Percentiles rank a stretch among this genome's conserved stretches.
Evolutionary conservation across 1,140 invertebrate genomes (phyloP).

Genomic region (Babylonia areolata): DNA sequence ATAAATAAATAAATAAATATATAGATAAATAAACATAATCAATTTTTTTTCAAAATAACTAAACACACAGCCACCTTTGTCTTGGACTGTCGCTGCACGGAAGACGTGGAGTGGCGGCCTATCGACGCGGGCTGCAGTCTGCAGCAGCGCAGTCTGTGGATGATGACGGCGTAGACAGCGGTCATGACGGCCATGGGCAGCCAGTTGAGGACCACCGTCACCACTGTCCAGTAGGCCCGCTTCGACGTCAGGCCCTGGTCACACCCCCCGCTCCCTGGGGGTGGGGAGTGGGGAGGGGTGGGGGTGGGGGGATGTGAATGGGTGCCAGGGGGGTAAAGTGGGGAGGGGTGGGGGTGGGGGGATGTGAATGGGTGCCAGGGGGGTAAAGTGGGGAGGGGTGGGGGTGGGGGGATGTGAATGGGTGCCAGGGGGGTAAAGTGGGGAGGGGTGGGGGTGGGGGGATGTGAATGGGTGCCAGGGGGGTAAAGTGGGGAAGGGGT

Average conservation of each 20-base stretch:
- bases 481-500: no score
- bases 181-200: conserved; percentile 77
- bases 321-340: no score
- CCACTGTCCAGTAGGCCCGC: conserved; percentile 75
- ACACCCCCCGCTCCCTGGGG: conserved; percentile 41
- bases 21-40: not conserved
- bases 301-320: no score
- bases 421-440: no score
- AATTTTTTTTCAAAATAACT: no score
- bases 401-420: no score
- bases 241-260: conserved; percentile 59
- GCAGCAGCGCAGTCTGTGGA: conserved; percentile 68
- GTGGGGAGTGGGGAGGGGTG: no score
- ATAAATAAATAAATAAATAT: not conserved
- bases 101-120: conserved; percentile 52
- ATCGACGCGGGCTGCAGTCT: conserved; percentile 51
- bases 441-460: no score
- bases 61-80: conserved; percentile 53
- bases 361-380: no score
- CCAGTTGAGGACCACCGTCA: conserved; percentile 77
- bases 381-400: no score
- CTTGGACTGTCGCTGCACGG: conserved; percentile 63
- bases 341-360: no score
- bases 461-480: no score
- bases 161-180: conserved; percentile 75